Conservation (phyloP, 37 sponge, comb jelly and placozoan genomes). For the Halichondria panicea region DNA sequence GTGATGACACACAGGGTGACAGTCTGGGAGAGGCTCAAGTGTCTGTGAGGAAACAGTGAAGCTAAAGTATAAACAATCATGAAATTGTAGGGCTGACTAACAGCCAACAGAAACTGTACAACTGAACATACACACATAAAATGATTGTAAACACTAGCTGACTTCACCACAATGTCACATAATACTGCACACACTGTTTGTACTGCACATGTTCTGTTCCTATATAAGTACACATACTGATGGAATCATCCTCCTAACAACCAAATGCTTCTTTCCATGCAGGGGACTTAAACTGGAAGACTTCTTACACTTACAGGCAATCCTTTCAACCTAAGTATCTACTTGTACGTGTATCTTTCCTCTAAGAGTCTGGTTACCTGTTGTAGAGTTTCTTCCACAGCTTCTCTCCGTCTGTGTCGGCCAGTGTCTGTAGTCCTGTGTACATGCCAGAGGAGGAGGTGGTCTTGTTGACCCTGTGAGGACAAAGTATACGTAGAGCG, state of each 20-base stretch:
- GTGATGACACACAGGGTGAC: conserved; percentile 41
- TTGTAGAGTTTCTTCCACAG: conserved; percentile 77
- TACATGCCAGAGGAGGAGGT: conserved; percentile 51
- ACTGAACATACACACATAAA: too few species aligned
- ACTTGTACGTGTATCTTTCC: not conserved
- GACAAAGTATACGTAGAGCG: not conserved
- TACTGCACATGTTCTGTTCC: not conserved
- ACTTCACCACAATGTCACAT: not conserved
- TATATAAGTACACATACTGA: too few species aligned
- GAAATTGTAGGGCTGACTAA: not conserved
- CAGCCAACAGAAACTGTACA: not conserved
- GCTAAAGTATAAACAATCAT: too few species aligned
- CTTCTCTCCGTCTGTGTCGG: conserved; percentile 52
- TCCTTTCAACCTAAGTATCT: not conserved
- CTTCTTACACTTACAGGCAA: too few species aligned
- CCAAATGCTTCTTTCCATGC: too few species aligned
- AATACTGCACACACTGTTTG: not conserved
- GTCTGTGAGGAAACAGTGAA: conserved; percentile 28
- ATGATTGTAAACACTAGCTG: not conserved
- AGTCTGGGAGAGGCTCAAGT: conserved; percentile 57
- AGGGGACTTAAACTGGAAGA: too few species aligned
- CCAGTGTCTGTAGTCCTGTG: conserved; percentile 67
- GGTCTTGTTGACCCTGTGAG: conserved; percentile 24
- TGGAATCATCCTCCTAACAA: too few species aligned
- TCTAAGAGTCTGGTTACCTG: conserved; percentile 37